Percentiles rank a stretch among this genome's conserved stretches.
These are phyloP conservation scores for Elephas maximus DNA, from an alignment of 2,113 vertebrate species.

Conservation along the genomic window DNA sequence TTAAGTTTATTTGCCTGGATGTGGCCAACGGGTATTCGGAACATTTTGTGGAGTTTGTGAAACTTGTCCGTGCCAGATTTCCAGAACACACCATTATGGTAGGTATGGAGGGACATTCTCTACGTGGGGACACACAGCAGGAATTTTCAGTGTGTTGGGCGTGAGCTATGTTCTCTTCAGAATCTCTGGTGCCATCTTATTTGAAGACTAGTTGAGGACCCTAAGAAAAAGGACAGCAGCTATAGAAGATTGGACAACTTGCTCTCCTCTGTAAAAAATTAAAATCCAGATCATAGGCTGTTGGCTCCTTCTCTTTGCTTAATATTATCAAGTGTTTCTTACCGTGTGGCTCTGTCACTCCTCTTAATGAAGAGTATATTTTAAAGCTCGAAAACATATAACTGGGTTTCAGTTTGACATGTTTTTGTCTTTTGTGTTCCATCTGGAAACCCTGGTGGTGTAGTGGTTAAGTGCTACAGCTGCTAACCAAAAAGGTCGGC, in stretches of 20 bases:
- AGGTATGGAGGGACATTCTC: slow-evolving; percentile 70
- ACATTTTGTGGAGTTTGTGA: slow-evolving; percentile 98
- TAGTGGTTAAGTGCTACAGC: too few species aligned
- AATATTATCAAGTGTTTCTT: not conserved
- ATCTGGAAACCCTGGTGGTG: too few species aligned
- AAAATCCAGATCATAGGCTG: not conserved
- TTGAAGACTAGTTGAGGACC: not conserved
- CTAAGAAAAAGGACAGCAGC: not conserved
- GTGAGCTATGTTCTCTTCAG: not conserved
- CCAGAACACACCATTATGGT: slow-evolving; percentile 99
- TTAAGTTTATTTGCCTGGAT: slow-evolving; percentile 97
- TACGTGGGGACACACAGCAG: not conserved
- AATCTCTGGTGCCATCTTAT: not conserved
- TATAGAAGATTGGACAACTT: not conserved
- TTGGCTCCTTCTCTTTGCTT: not conserved
- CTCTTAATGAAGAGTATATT: not conserved
- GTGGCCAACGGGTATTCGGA: slow-evolving; percentile 99
- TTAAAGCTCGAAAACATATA: not conserved
- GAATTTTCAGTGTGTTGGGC: fast-evolving
- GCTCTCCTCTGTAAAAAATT: not conserved
- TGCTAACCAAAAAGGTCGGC: too few species aligned
- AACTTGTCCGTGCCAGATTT: slow-evolving; percentile 94
- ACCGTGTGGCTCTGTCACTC: not conserved
- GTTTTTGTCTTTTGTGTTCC: not conserved
- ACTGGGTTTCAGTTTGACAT: not conserved